A percentile compares a stretch with the other conserved stretches of the same genome.
Evolutionary conservation across 2,113 vertebrate species (phyloP).

Genomic region (Tautogolabrus adspersus): DNA sequence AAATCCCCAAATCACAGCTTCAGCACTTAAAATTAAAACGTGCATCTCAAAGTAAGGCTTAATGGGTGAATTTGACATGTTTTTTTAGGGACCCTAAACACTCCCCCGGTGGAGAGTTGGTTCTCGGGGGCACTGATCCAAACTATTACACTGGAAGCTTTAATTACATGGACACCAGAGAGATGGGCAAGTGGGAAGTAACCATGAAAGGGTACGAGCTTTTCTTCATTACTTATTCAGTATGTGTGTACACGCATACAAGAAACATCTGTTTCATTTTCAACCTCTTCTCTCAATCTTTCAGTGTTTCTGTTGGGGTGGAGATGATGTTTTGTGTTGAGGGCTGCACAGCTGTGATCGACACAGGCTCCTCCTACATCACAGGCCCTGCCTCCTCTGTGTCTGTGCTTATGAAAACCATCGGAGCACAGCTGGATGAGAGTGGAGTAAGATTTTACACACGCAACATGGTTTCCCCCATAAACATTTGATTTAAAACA

Average conservation of each 20-base stretch:
- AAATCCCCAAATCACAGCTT: not conserved
- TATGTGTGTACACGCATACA: conserved; percentile 5
- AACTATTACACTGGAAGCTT: conserved; percentile 92
- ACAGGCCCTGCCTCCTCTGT: conserved; percentile 91
- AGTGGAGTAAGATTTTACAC: conserved; percentile 84
- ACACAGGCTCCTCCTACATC: conserved; percentile 94
- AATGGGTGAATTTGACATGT: not conserved
- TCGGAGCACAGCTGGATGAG: conserved; percentile 89
- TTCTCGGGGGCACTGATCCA: conserved; percentile 93
- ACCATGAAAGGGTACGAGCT: conserved; percentile 91
- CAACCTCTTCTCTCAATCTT: conserved; percentile 8
- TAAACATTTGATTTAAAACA: conserved; percentile 1
- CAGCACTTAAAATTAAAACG: not conserved
- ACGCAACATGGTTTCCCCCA: conserved; percentile 25
- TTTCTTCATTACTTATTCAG: not conserved
- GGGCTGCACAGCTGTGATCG: conserved; percentile 90
- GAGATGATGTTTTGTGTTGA: conserved; percentile 88
- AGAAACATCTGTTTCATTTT: not conserved
- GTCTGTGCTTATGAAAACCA: conserved; percentile 87
- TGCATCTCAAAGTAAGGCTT: not conserved
- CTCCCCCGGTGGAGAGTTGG: conserved; percentile 90
- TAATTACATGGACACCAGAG: conserved; percentile 88
- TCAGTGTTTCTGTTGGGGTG: conserved; percentile 89
- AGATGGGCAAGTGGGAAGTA: conserved; percentile 91
- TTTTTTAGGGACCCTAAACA: conserved; percentile 84